phyloP scores from a whole-genome alignment of 2,797 vertebrate genomes.

The Vultur gryphus region DNA sequence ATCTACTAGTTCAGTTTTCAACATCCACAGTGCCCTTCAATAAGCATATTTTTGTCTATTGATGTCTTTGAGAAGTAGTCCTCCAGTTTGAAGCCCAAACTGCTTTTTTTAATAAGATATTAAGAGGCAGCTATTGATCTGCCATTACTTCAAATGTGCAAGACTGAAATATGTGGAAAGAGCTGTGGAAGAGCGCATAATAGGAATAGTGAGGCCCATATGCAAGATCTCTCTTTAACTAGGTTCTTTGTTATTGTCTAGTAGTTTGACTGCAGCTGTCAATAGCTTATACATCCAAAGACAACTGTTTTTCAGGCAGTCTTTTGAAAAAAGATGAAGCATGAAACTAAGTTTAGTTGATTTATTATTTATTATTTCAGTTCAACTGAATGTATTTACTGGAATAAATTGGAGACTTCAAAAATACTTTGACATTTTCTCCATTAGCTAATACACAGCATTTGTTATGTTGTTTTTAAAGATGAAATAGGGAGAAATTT shows the following conservation, averaged over 20 bases:
- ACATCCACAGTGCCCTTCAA: slow-evolving; percentile 42
- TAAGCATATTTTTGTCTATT: slow-evolving; percentile 57
- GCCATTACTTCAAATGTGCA: slow-evolving; percentile 47
- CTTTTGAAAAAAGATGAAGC: slow-evolving; percentile 70
- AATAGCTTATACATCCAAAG: slow-evolving; percentile 64
- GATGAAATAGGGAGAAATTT: neutral
- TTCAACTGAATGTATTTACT: slow-evolving; percentile 32
- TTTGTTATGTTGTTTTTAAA: neutral
- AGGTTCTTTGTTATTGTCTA: slow-evolving; percentile 59
- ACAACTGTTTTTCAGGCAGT: slow-evolving; percentile 45
- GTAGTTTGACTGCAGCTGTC: slow-evolving; percentile 69
- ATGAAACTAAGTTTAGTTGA: slow-evolving; percentile 57
- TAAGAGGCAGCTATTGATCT: slow-evolving; percentile 59
- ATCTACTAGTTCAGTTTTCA: slow-evolving; percentile 41
- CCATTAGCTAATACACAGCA: slow-evolving; percentile 24
- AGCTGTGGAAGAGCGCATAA: slow-evolving; percentile 2
- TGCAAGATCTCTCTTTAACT: slow-evolving; percentile 51
- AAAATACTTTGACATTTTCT: slow-evolving; percentile 43
- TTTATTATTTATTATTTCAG: slow-evolving; percentile 68
- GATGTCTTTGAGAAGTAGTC: slow-evolving; percentile 52
- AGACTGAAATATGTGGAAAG: slow-evolving; percentile 29
- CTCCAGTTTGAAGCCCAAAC: slow-evolving; percentile 44
- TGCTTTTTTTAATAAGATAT: neutral
- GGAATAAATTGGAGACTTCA: slow-evolving; percentile 57
- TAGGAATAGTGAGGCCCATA: slow-evolving; percentile 26